Evolutionary conservation across 2,113 vertebrate species (phyloP).

Genomic region (Corythaixoides concolor): DNA sequence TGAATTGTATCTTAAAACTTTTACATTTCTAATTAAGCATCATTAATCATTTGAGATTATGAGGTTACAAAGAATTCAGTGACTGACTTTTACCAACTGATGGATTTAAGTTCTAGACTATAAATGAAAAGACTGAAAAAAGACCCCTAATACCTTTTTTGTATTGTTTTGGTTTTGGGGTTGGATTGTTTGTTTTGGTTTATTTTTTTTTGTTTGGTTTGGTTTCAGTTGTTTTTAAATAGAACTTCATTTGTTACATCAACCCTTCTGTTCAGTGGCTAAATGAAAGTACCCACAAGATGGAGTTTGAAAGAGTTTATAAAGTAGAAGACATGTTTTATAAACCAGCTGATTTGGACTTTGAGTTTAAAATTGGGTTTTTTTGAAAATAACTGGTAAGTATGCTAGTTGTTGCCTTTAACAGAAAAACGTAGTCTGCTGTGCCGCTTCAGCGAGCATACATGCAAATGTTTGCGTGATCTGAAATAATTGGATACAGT

Average conservation of each 20-base stretch:
- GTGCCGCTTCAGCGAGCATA: neutral
- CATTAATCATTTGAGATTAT: neutral
- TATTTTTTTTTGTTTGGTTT: neutral
- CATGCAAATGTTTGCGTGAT: neutral
- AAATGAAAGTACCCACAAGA: neutral
- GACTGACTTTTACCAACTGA: neutral
- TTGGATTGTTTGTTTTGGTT: no score
- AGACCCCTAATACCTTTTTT: accelerated
- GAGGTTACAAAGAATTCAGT: neutral
- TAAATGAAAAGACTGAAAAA: neutral
- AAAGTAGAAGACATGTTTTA: neutral
- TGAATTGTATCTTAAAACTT: neutral
- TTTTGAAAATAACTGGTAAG: neutral
- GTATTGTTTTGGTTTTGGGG: no score
- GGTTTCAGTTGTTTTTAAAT: neutral
- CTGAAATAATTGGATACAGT: neutral
- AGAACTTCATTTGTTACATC: neutral
- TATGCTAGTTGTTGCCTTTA: neutral
- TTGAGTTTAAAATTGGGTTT: neutral
- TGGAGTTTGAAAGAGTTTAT: neutral
- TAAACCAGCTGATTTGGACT: neutral
- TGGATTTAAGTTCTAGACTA: neutral
- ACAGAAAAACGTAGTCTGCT: neutral
- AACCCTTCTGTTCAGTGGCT: neutral
- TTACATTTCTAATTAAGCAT: neutral